These are phyloP conservation scores for Kryphioiulus occultus DNA, from an alignment of 2,888 invertebrate species.

Conservation along the genomic window DNA sequence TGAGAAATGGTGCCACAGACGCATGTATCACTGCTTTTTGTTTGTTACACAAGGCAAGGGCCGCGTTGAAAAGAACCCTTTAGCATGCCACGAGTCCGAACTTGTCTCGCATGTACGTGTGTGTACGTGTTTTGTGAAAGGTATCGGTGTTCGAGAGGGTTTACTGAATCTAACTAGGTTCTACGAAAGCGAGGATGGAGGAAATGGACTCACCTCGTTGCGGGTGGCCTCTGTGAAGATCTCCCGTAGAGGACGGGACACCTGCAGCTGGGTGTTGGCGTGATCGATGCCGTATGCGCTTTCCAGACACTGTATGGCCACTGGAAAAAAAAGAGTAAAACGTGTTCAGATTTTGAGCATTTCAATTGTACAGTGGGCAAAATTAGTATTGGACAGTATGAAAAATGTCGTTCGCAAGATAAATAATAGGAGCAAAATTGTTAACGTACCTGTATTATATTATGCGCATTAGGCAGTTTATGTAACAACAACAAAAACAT, in stretches of 20 bases:
- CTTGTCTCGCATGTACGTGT: constrained; percentile 3
- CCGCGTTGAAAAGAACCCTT: constrained; percentile 41
- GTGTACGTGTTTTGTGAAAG: constrained; percentile 12
- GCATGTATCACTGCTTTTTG: constrained; percentile 51
- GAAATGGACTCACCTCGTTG: constrained; percentile 45
- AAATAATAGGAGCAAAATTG: no score
- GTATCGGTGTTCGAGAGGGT: not conserved
- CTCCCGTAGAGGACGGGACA: constrained; percentile 63
- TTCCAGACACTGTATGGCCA: constrained; percentile 93
- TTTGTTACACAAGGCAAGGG: constrained; percentile 44
- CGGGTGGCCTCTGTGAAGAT: constrained; percentile 63
- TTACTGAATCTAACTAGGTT: constrained; percentile 16
- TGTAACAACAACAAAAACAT: no score
- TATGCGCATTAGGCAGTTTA: no score
- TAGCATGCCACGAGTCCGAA: constrained; percentile 42
- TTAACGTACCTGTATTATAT: no score
- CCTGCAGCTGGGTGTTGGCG: constrained; percentile 59
- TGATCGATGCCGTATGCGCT: constrained; percentile 79
- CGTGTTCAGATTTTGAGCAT: no score
- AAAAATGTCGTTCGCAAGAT: no score
- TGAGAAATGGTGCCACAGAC: constrained; percentile 53
- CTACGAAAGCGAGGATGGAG: not conserved
- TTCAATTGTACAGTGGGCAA: no score
- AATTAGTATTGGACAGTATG: no score
- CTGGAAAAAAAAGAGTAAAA: constrained; percentile 62